A percentile compares a stretch with the other conserved stretches of the same genome.
Conservation (phyloP, 2,797 vertebrate genomes). For the Staurois parvus region DNA sequence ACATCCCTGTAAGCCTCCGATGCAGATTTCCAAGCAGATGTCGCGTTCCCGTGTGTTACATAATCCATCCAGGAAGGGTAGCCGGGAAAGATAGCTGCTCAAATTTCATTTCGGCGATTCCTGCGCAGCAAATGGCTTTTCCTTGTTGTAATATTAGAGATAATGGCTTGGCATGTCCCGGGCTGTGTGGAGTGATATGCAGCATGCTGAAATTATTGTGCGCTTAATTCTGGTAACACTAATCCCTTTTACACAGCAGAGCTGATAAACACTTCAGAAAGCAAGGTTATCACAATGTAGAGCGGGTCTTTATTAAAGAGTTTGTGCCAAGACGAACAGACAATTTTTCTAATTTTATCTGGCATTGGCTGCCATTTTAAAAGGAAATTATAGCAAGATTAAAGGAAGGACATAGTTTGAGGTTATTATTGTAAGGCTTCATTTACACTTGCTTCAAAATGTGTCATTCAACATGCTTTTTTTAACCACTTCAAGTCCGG, state of each 20-base stretch:
- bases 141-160: conserved; percentile 17
- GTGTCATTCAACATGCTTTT: too few relatives aligned
- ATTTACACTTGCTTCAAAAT: too few relatives aligned
- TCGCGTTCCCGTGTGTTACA: not conserved
- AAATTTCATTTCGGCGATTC: not conserved
- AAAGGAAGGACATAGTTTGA: too few relatives aligned
- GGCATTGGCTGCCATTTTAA: not conserved
- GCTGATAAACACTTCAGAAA: conserved; percentile 28
- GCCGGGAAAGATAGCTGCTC: not conserved
- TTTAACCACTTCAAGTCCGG: too few relatives aligned
- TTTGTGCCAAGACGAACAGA: not conserved
- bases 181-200: conserved; percentile 25
- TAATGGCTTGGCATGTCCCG: conserved; percentile 10
- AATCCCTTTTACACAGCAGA: conserved; percentile 40
- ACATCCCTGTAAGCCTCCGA: not conserved
- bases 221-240: conserved; percentile 40
- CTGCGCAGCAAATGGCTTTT: conserved; percentile 7
- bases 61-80: conserved; percentile 12
- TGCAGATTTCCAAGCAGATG: not conserved
- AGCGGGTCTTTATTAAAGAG: conserved; percentile 49
- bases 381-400: not conserved
- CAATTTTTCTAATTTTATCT: too few relatives aligned
- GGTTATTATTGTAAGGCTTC: too few relatives aligned
- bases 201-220: not conserved
- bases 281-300: conserved; percentile 57